Conservation (phyloP, 2,888 invertebrate species). For the Polymixis flavicincta region DNA sequence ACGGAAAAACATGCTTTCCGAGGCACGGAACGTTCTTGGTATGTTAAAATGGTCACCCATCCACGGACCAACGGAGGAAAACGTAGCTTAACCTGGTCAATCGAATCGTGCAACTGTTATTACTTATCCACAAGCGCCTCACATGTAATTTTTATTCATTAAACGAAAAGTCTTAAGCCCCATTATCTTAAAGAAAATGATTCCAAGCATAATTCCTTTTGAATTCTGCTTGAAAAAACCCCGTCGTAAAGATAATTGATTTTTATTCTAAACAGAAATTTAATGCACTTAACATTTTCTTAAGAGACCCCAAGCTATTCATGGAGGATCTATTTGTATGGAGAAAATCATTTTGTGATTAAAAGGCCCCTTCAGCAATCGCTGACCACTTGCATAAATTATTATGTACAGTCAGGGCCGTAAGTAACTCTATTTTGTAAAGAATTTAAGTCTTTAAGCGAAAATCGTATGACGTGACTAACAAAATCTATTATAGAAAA, state of each 20-base stretch:
- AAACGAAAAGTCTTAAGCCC: constrained; percentile 17
- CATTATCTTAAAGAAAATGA: constrained; percentile 39
- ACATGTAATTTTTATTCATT: constrained; percentile 17
- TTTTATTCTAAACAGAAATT: constrained; percentile 65
- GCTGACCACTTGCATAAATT: constrained; percentile 90
- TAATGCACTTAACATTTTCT: constrained; percentile 69
- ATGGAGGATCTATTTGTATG: constrained; percentile 62
- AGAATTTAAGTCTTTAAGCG: background rate
- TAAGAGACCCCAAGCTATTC: constrained; percentile 62
- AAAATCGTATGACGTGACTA: no score
- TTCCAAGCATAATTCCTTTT: constrained; percentile 40
- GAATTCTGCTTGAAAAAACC: constrained; percentile 35
- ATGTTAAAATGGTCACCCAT: no score
- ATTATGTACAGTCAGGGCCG: constrained; percentile 74
- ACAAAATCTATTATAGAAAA: background rate
- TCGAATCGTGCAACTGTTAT: no score
- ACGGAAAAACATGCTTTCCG: no score
- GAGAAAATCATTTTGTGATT: constrained; percentile 84
- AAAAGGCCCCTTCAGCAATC: constrained; percentile 79
- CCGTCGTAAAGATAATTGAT: constrained; percentile 59
- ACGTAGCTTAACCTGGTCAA: no score
- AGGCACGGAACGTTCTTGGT: no score
- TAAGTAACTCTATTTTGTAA: constrained; percentile 11
- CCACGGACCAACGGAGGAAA: no score
- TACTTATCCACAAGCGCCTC: no score